phyloP scores from a whole-genome alignment of 2,797 vertebrate species.

The Echeneis naucrates region DNA sequence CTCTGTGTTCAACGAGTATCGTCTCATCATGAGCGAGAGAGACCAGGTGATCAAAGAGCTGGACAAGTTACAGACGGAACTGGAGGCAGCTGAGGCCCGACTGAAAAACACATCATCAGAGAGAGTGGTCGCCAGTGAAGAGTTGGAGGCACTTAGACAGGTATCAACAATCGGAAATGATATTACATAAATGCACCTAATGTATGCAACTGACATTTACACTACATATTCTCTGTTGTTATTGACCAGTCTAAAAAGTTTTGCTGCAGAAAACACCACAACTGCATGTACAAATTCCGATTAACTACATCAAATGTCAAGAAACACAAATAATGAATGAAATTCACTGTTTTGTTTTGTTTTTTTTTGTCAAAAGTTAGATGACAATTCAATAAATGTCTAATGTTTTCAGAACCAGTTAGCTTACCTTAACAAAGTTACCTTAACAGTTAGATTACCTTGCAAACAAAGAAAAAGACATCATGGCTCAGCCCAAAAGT shows the following conservation, averaged over 20 bases:
- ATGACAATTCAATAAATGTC: not conserved
- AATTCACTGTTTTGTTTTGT: no score
- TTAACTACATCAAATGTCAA: not conserved
- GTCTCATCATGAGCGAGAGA: constrained; percentile 98
- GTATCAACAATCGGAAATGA: constrained; percentile 70
- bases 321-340: not conserved
- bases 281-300: not conserved
- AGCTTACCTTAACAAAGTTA: not conserved
- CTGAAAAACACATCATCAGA: constrained; percentile 97
- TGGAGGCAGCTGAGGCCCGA: constrained; percentile 94
- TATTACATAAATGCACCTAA: not conserved
- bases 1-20: constrained; percentile 97
- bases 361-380: not conserved
- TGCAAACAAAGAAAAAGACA: not conserved
- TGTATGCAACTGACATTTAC: not conserved
- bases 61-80: constrained; percentile 96
- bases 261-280: not conserved
- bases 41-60: constrained; percentile 99
- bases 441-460: constrained; percentile 2
- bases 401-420: not conserved
- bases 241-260: not conserved
- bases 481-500: not conserved
- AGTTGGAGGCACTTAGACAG: constrained; percentile 97
- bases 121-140: constrained; percentile 94
- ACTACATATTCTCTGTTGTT: not conserved